Evolutionary conservation across 2,888 invertebrate species (phyloP).

Genomic region (Catocala fraxini): DNA sequence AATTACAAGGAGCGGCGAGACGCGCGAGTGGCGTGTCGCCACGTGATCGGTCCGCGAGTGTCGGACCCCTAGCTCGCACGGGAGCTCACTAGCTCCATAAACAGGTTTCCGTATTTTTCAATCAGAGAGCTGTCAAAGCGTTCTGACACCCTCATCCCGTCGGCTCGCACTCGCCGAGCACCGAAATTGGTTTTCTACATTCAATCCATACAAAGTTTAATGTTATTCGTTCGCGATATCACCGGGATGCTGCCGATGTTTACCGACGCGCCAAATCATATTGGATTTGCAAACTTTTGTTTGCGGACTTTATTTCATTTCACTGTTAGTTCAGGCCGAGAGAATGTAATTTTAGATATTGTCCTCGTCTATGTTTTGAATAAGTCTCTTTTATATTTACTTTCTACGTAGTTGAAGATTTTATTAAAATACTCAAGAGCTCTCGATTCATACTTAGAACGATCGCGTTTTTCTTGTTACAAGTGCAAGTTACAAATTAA

Average conservation of each 20-base stretch:
- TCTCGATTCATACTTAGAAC: slow-evolving; percentile 6
- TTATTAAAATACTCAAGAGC: slow-evolving; percentile 48
- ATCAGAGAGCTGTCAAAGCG: slow-evolving; percentile 89
- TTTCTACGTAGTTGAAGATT: slow-evolving; percentile 44
- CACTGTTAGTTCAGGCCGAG: slow-evolving; percentile 84
- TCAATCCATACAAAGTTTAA: slow-evolving; percentile 88
- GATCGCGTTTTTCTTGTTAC: slow-evolving; percentile 18
- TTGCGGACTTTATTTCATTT: slow-evolving; percentile 87
- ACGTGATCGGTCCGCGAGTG: slow-evolving; percentile 34
- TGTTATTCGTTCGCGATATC: slow-evolving; percentile 88
- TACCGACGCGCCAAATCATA: slow-evolving; percentile 88
- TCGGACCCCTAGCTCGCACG: slow-evolving; percentile 51
- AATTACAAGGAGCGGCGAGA: slow-evolving; percentile 4
- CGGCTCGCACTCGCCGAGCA: slow-evolving; percentile 87
- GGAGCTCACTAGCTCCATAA: slow-evolving; percentile 84
- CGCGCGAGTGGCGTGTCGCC: slow-evolving; percentile 28
- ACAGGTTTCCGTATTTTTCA: slow-evolving; percentile 89
- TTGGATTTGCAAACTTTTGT: slow-evolving; percentile 88
- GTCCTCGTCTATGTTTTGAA: slow-evolving; percentile 70
- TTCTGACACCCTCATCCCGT: slow-evolving; percentile 88
- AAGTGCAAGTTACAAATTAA: slow-evolving; percentile 80
- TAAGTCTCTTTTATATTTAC: slow-evolving; percentile 59
- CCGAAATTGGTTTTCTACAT: slow-evolving; percentile 89
- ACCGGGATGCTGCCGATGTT: slow-evolving; percentile 87
- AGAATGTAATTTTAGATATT: slow-evolving; percentile 84